A percentile compares a stretch with the other conserved stretches of the same genome.
Evolutionary conservation across 2,113 vertebrate genomes (phyloP).

Genomic region (Podarcis cretensis): DNA sequence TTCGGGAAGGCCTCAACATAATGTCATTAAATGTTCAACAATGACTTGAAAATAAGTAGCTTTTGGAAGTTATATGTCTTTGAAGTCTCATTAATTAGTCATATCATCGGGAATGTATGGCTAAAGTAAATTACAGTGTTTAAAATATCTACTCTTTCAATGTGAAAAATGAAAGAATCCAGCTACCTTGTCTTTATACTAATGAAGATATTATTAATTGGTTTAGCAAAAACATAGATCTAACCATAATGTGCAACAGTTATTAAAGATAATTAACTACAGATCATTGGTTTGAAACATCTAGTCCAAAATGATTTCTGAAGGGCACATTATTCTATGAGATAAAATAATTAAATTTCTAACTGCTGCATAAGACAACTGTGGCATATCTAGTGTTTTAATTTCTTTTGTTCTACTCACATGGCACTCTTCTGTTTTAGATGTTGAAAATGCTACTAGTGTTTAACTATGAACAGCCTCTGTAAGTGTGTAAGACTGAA

Average conservation of each 20-base stretch:
- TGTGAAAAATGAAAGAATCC: constrained; percentile 88
- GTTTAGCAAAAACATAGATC: constrained; percentile 91
- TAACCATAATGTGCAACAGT: constrained; percentile 90
- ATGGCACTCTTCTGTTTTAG: constrained; percentile 74
- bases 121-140: constrained; percentile 88
- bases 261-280: constrained; percentile 91
- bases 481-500: constrained; percentile 71
- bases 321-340: constrained; percentile 88
- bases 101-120: constrained; percentile 83
- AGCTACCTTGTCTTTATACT: constrained; percentile 88
- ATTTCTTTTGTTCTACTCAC: constrained; percentile 86
- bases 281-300: constrained; percentile 90
- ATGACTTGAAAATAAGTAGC: constrained; percentile 83
- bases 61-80: constrained; percentile 85
- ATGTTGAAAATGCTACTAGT: constrained; percentile 75
- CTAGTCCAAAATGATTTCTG: constrained; percentile 89
- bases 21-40: constrained; percentile 81
- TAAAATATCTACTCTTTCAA: constrained; percentile 87
- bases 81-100: constrained; percentile 87
- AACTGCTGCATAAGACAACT: constrained; percentile 84
- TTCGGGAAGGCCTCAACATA: constrained; percentile 74
- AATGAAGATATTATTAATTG: constrained; percentile 91
- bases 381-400: constrained; percentile 81
- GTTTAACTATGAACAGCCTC: constrained; percentile 72
- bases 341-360: constrained; percentile 91